Conservation (phyloP, 2,113 vertebrate genomes). For the Rattus norvegicus region DNA sequence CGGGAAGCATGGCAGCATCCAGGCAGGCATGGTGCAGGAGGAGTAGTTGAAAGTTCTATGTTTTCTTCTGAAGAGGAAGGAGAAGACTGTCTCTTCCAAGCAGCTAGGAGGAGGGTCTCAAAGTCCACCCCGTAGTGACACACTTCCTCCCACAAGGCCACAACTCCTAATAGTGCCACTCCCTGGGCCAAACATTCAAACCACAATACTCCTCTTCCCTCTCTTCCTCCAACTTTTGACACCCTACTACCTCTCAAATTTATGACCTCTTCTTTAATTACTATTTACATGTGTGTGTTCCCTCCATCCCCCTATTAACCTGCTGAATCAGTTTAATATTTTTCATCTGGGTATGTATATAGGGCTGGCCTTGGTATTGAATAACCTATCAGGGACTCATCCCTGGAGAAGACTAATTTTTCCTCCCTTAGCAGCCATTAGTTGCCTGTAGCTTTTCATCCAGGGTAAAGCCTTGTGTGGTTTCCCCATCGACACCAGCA, state of each 20-base stretch:
- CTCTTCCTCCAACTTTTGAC: no score
- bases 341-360: neutral
- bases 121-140: no score
- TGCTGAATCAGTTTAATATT: neutral
- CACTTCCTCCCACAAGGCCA: no score
- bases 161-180: no score
- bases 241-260: neutral
- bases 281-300: neutral
- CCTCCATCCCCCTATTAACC: neutral
- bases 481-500: neutral
- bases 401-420: neutral
- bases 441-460: neutral
- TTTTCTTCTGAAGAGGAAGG: no score
- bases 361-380: neutral
- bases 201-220: no score
- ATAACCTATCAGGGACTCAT: neutral
- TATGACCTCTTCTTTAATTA: neutral
- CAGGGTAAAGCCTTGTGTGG: neutral
- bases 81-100: no score
- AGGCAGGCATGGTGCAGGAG: no score
- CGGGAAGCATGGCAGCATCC: no score
- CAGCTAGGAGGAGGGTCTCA: no score
- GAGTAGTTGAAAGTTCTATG: no score
- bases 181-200: no score
- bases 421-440: neutral